Conservation (phyloP, 2,888 invertebrate species). For the Drosophila robusta region DNA sequence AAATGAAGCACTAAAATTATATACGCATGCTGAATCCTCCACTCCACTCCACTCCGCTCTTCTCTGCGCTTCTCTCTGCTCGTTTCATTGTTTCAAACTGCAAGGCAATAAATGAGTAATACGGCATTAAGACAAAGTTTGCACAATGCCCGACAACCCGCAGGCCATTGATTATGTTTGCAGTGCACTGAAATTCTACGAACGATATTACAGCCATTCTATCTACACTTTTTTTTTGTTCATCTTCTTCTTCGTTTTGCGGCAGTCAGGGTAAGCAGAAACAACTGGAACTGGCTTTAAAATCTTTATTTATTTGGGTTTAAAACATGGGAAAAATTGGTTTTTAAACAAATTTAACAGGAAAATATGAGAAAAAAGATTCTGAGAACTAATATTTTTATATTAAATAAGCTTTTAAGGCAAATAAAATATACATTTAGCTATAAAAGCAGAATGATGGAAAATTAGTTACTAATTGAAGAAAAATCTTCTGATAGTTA, state of each 20-base stretch:
- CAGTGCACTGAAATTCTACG: slow-evolving; percentile 39
- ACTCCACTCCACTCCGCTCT: neutral
- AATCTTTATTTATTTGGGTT: neutral
- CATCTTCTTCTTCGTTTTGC: neutral
- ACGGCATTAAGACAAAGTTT: slow-evolving; percentile 63
- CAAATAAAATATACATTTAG: too few species aligned
- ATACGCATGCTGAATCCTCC: slow-evolving; percentile 51
- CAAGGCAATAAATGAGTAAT: slow-evolving; percentile 70
- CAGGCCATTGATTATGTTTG: slow-evolving; percentile 37
- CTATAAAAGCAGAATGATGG: too few species aligned
- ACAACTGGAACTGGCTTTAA: neutral
- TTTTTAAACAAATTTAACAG: too few species aligned
- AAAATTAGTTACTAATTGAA: too few species aligned
- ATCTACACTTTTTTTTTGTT: neutral
- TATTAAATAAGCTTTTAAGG: too few species aligned
- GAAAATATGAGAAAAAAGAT: too few species aligned
- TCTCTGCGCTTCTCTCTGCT: neutral
- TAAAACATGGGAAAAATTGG: neutral
- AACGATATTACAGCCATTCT: slow-evolving; percentile 4
- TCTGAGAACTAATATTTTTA: too few species aligned
- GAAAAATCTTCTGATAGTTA: too few species aligned
- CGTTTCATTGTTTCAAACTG: slow-evolving; percentile 58
- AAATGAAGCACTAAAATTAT: slow-evolving; percentile 71
- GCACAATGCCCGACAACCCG: slow-evolving; percentile 28
- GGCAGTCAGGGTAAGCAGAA: neutral